Conservation (phyloP, 2,888 invertebrate genomes). For the Cyclophora punctaria region DNA sequence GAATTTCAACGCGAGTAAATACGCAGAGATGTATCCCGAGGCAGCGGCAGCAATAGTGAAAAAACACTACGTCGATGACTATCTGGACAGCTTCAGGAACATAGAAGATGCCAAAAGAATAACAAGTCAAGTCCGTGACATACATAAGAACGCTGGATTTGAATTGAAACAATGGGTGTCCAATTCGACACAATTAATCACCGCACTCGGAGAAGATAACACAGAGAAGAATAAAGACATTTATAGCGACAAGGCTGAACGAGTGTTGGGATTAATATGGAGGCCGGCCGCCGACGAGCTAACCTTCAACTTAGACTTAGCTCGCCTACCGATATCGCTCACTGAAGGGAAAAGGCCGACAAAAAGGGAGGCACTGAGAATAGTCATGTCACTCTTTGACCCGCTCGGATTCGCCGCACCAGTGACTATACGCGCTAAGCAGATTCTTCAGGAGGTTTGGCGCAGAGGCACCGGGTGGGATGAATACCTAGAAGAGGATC, state of each 20-base stretch:
- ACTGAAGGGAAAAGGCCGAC: background rate
- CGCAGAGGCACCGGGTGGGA: background rate
- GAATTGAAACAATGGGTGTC: conserved; percentile 20
- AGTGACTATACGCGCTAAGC: conserved; percentile 1
- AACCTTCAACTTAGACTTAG: background rate
- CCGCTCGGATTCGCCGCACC: too few species aligned
- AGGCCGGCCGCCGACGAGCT: background rate
- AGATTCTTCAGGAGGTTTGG: conserved; percentile 1
- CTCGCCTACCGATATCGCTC: background rate
- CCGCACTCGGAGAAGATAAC: background rate
- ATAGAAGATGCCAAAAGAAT: conserved; percentile 1
- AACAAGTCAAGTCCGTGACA: background rate
- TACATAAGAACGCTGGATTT: conserved; percentile 15
- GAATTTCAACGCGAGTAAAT: conserved; percentile 3
- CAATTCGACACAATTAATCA: background rate
- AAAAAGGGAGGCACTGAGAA: background rate
- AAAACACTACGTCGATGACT: conserved; percentile 9
- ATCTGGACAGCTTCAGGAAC: conserved; percentile 1
- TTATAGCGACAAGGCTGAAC: background rate
- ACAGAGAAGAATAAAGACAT: background rate
- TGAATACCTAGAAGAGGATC: background rate
- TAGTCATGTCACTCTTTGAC: conserved; percentile 2
- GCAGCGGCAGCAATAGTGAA: background rate
- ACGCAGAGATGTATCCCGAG: conserved; percentile 5
- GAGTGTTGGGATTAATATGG: conserved; percentile 3